Evolutionary conservation across 1,140 invertebrate genomes (phyloP), one percentile per base, ranked within the genome.

Genomic region (Muscidifurax raptorellus): DNA sequence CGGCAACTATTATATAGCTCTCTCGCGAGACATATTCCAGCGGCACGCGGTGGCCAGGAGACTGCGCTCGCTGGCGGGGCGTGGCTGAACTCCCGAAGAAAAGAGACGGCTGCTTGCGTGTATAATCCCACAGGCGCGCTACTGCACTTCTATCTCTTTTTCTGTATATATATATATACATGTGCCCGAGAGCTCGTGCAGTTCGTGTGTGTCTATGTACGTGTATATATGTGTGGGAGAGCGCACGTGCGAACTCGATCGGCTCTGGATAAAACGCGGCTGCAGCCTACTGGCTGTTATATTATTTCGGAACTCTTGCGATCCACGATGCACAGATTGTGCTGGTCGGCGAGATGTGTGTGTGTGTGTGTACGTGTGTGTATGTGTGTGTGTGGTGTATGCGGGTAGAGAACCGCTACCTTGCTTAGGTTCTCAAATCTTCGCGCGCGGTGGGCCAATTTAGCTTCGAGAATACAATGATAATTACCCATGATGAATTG

Each of bases 231-330:
- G 36, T 40, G 36, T 36, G 15, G 30, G 30, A 72, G 66, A 30
- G 67, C 25, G 67, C 28, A 40, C 30, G 40, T 28, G 74, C 40
- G 40, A 47, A 44, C n/a, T 47, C 74, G 74, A 76, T 76, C 40
- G 74, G 74, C 10, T 47, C n/a, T 2, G 40, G n/a, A 76, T 76
- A 52, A 76, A 36, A 32, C 71, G 66, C 27, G 59, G 9, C 15
- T 64, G 59, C 15, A 40, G 27, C 36, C 36, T 40, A 40, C 71
- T 12, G 30, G 36, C 18, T 28, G 9, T n/a, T 75, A 76, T 78
- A 76, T 78, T 78, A 78, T 78, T 78, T 78, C 52, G 76, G 76
- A 78, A 64, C 76, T 64, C 27, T 64, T 40, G 28, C 27, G 27
- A 25, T 13, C 67, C 6, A 30, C 67, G n/a, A 30, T 30, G 67